Conservation (phyloP, 2,888 invertebrate species). For the Caenorhabditis uteleia region DNA sequence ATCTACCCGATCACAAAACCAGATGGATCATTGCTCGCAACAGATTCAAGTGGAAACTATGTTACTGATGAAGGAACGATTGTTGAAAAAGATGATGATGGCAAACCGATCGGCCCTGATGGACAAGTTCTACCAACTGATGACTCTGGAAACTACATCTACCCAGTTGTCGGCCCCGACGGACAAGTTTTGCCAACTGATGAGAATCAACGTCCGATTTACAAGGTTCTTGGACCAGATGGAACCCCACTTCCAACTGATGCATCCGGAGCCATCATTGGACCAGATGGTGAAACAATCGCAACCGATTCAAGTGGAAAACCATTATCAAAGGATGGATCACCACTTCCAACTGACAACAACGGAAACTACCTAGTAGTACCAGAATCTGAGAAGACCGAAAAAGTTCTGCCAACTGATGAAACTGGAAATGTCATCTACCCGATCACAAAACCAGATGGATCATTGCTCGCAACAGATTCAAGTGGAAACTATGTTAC, state of each 20-base stretch:
- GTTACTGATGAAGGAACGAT: constrained; percentile 3
- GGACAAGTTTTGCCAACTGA: constrained; percentile 23
- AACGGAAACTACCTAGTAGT: constrained; percentile 33
- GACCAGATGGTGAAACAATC: constrained; percentile 29
- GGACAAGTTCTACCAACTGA: constrained; percentile 19
- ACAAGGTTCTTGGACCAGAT: constrained; percentile 26
- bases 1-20: constrained; percentile 11
- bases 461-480: constrained; percentile 10
- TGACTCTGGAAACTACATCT: constrained; percentile 3
- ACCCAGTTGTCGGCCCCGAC: constrained; percentile 21
- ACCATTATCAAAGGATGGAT: constrained; percentile 21
- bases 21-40: constrained; percentile 13
- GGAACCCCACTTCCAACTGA: constrained; percentile 30
- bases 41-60: constrained; percentile 9
- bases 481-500: constrained; percentile 13
- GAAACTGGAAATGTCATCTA: constrained; percentile 11
- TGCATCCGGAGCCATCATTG: constrained; percentile 14
- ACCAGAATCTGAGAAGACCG: background rate
- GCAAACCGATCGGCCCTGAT: constrained; percentile 18
- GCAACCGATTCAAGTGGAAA: constrained; percentile 21
- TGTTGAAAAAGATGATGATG: constrained; percentile 5
- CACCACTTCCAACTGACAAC: constrained; percentile 26
- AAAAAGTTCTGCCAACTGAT: constrained; percentile 18
- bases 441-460: constrained; percentile 19
- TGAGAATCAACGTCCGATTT: constrained; percentile 1